Evolutionary conservation across 2,113 vertebrate genomes (phyloP).

Genomic region (Columbina picui): DNA sequence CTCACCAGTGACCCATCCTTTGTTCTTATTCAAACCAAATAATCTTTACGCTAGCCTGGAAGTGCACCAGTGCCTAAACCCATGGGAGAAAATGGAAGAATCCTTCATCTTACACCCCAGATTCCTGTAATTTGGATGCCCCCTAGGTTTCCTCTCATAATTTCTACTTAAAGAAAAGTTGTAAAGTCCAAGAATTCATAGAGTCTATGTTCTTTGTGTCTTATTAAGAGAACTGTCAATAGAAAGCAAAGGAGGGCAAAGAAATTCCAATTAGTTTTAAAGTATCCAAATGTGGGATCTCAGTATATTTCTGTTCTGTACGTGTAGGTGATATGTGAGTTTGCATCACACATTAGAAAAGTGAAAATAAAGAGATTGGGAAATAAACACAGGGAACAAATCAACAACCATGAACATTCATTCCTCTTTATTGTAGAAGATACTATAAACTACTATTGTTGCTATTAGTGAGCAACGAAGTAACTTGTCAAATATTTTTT

Average conservation of each 20-base stretch:
- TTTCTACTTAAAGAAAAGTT: neutral
- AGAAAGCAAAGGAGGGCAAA: neutral
- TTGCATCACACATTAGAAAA: neutral
- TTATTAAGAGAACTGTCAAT: neutral
- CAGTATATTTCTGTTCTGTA: neutral
- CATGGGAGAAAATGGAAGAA: neutral
- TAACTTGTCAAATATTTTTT: neutral
- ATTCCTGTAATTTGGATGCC: neutral
- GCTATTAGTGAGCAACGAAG: neutral
- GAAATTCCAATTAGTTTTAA: neutral
- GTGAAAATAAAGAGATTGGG: neutral
- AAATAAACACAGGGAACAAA: neutral
- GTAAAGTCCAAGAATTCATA: neutral
- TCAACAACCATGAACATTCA: neutral
- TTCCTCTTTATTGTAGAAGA: neutral
- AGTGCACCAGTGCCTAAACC: neutral
- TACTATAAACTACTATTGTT: neutral
- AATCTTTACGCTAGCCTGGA: neutral
- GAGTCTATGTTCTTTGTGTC: neutral
- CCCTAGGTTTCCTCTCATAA: neutral
- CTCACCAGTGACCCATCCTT: neutral
- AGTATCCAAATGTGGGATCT: neutral
- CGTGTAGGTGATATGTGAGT: neutral
- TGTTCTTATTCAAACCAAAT: neutral
- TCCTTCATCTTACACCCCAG: neutral